Base-by-base conservation (phyloP, 2,888 invertebrate genomes). In the Lepas anatifera region DNA sequence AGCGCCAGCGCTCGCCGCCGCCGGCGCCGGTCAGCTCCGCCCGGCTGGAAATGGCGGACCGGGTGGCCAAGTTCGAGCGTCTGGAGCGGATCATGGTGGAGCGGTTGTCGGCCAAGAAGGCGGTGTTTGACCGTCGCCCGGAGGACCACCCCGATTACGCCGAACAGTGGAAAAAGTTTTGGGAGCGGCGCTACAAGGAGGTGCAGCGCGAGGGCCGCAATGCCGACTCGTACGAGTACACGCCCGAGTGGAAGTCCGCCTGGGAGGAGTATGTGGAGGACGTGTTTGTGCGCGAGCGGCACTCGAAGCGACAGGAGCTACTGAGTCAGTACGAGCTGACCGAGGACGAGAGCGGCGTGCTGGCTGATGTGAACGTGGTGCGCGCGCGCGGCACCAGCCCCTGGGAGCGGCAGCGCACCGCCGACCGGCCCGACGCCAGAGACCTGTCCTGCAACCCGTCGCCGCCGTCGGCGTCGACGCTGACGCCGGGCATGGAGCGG, bases 111-210 rank as follows among this genome's bases (percentile, higher is more conserved):
- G 18, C 39, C 25, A 37, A 41, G 39, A 66, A 70, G 72, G 67
- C 50, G 16, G 71, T 67, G 27, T 74, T 70, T 58, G 89, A 91
- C 77, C 88, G 89, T 77, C 89, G 90, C 77, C 93, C 93, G 0
- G 92, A 93, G 77, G 92, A 90, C 75, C 92, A 93, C 80, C 92
- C 92, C 0, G 84, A 88, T 4, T 93, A 93, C 78, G 89, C 90
- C 0, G 90, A 90, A 67, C 93, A 93, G 78, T 93, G 93, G 93
- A 92, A 92, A 77, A 87, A 87, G 77, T 92, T 92, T 78, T 93
- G 92, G 92, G 91, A 91, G 78, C 83, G 85, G 16, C 85, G 91
- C 1, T 90, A 89, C 78, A 89, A 89, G 78, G 90, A 91, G 79
- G 81, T 91, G 69, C 89, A 89, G 78, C 80, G 84, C 82, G 86